Conservation (phyloP, 2,113 vertebrate genomes). For the Crypturellus undulatus region DNA sequence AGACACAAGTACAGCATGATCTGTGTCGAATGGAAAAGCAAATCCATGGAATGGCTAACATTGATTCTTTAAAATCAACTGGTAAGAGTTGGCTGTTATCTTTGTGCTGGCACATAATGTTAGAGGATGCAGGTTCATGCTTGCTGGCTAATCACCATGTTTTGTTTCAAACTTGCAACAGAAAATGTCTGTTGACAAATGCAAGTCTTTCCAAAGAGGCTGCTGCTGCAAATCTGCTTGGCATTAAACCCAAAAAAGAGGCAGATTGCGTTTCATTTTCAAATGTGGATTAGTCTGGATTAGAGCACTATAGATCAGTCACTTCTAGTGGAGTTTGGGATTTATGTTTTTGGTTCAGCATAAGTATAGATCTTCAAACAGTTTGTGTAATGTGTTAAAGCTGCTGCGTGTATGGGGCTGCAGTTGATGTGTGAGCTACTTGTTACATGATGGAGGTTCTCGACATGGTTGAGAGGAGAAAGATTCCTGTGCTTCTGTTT, state of each 20-base stretch:
- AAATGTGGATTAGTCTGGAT: not conserved
- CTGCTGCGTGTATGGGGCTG: not conserved
- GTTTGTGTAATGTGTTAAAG: not conserved
- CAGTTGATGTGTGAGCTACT: not conserved
- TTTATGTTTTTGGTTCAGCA: not conserved
- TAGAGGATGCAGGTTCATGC: slow-evolving; percentile 32
- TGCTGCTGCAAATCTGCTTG: slow-evolving; percentile 18
- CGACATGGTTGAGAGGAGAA: not conserved
- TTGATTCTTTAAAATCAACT: not conserved
- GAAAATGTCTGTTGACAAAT: slow-evolving; percentile 14
- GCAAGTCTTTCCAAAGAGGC: not conserved
- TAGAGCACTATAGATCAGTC: not conserved
- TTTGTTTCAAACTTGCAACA: slow-evolving; percentile 14
- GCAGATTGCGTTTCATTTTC: not conserved
- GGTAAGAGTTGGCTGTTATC: slow-evolving; percentile 13
- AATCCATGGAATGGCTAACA: slow-evolving; percentile 1
- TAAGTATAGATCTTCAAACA: not conserved
- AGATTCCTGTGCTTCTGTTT: not conserved
- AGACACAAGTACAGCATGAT: not conserved
- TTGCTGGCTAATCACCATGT: not conserved
- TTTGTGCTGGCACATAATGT: slow-evolving; percentile 16
- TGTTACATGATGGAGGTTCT: not conserved
- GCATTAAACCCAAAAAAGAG: slow-evolving; percentile 8
- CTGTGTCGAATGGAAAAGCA: not conserved
- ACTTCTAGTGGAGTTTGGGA: not conserved